These are phyloP conservation scores for Dallia pectoralis DNA, from an alignment of 2,797 vertebrate species.

Conservation along the genomic window DNA sequence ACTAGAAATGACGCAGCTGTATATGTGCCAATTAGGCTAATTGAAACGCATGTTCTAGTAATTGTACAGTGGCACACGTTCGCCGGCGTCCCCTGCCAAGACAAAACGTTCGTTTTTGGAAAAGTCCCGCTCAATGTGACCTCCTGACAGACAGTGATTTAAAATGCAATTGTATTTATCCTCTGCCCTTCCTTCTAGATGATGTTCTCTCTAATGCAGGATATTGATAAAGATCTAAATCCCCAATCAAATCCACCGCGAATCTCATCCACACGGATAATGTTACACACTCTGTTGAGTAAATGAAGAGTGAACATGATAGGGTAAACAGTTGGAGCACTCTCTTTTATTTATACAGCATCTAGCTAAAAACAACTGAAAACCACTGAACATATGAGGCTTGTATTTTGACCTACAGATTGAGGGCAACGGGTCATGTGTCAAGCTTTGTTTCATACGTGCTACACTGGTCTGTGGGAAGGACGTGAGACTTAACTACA, in stretches of 20 bases:
- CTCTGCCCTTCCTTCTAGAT: background rate
- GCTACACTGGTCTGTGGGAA: background rate
- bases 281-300: background rate
- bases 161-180: background rate
- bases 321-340: background rate
- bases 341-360: background rate
- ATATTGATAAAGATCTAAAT: background rate
- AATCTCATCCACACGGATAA: background rate
- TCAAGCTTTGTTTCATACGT: background rate
- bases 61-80: background rate
- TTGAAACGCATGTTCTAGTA: background rate
- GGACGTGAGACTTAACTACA: background rate
- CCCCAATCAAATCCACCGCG: background rate
- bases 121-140: background rate
- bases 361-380: background rate
- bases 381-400: background rate
- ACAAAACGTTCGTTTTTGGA: background rate
- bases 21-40: background rate
- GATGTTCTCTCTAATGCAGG: background rate
- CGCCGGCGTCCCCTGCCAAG: background rate
- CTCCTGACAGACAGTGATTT: background rate
- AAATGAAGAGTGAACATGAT: background rate
- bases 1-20: background rate
- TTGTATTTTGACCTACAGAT: background rate
- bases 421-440: background rate